Percentiles rank a stretch among this genome's conserved stretches.
Evolutionary conservation across 2,113 vertebrate species (phyloP).

Genomic region (Taurulus bubalis): DNA sequence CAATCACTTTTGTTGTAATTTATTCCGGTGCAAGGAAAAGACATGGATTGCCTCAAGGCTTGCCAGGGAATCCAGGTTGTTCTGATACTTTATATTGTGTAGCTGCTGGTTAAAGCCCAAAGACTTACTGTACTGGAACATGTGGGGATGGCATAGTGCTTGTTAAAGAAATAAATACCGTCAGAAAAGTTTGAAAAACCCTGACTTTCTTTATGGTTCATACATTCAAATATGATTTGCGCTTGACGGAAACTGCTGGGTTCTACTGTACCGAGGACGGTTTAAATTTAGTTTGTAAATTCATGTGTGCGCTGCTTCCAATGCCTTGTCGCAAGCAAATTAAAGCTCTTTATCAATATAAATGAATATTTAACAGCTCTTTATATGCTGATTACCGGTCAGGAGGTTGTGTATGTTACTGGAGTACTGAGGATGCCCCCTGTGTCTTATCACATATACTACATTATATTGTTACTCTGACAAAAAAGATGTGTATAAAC

Average conservation of each 20-base stretch:
- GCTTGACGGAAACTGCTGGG: conserved; percentile 15
- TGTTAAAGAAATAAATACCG: conserved; percentile 44
- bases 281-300: conserved; percentile 24
- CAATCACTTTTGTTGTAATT: conserved; percentile 67
- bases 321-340: conserved; percentile 55
- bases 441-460: conserved; percentile 16
- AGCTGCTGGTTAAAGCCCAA: conserved; percentile 44
- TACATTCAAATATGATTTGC: conserved; percentile 27
- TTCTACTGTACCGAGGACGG: conserved; percentile 31
- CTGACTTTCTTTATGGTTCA: conserved; percentile 16
- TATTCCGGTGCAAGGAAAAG: conserved; percentile 54
- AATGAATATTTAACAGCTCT: conserved; percentile 75
- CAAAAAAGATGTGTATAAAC: conserved; percentile 31
- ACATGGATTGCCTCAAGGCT: conserved; percentile 55
- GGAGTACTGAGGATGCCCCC: conserved; percentile 38
- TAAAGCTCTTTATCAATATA: conserved; percentile 64
- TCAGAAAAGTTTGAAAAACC: conserved; percentile 22
- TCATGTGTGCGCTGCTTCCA: conserved; percentile 23
- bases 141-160: conserved; percentile 23
- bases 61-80: conserved; percentile 38
- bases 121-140: conserved; percentile 40
- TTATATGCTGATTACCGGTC: conserved; percentile 71
- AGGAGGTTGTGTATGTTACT: conserved; percentile 55
- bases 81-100: conserved; percentile 38
- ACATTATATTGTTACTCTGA: conserved; percentile 38